These are phyloP conservation scores for Coenonympha arcania DNA, from an alignment of 2,888 invertebrate genomes.

Conservation along the genomic window DNA sequence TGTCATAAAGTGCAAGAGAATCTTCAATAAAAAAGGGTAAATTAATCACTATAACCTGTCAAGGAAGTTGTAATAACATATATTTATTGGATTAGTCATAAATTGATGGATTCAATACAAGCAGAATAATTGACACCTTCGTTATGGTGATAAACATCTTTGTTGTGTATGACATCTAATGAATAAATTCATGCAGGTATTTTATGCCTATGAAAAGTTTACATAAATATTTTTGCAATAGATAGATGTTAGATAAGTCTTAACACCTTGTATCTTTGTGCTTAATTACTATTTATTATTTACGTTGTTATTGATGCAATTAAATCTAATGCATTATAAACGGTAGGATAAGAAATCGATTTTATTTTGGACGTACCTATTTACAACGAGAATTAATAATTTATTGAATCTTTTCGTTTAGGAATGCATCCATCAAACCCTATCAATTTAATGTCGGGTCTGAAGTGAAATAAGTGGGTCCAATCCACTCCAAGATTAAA, in stretches of 20 bases:
- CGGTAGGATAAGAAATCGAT: conserved; percentile 30
- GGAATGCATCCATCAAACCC: conserved; percentile 55
- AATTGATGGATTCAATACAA: conserved; percentile 9
- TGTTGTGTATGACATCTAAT: conserved; percentile 8
- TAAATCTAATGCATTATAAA: conserved; percentile 40
- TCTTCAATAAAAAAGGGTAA: too few species aligned
- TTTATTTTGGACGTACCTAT: neutral
- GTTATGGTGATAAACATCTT: conserved; percentile 5
- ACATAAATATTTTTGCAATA: conserved; percentile 7
- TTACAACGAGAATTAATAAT: conserved; percentile 45
- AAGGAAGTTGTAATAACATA: neutral
- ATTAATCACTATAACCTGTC: neutral
- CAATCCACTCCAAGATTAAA: conserved; percentile 16
- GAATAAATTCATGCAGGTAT: conserved; percentile 14
- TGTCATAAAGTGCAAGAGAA: too few species aligned
- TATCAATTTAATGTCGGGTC: conserved; percentile 35
- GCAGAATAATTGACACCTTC: conserved; percentile 7
- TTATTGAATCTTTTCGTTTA: conserved; percentile 53
- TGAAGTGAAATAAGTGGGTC: conserved; percentile 34
- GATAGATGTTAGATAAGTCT: conserved; percentile 2
- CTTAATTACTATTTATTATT: neutral
- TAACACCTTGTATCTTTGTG: conserved; percentile 1
- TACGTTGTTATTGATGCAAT: too few species aligned
- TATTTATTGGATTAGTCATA: neutral
- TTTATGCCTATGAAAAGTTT: conserved; percentile 2